phyloP scores from a whole-genome alignment of 2,797 vertebrate species.

The Anolis apletophallus region DNA sequence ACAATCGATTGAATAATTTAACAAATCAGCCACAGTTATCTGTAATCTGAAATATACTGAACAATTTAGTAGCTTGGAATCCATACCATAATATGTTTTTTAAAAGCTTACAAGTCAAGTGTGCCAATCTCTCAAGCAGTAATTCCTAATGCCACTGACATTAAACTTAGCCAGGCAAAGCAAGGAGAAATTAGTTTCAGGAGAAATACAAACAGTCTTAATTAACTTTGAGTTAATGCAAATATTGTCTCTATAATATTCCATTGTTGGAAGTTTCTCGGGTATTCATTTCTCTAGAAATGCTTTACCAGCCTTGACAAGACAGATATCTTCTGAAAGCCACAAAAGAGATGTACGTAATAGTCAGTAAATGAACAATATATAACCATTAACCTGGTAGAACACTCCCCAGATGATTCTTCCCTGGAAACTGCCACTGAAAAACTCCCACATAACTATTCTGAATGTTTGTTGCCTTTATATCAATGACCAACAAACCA shows the following conservation, averaged over 20 bases:
- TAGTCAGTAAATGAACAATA: not conserved
- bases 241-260: conserved; percentile 11
- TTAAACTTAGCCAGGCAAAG: not conserved
- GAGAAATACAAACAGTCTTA: conserved; percentile 9
- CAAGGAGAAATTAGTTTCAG: not conserved
- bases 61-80: not conserved
- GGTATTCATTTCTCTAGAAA: not conserved
- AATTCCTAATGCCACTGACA: not conserved
- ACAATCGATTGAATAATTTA: not conserved
- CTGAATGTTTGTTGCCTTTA: not conserved
- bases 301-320: not conserved
- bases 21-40: not conserved
- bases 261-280: not conserved
- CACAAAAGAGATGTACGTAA: not conserved
- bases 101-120: not conserved
- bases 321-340: not conserved
- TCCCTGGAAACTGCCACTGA: not conserved
- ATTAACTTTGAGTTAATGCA: conserved; percentile 20
- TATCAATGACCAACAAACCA: not conserved
- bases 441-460: not conserved
- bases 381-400: not conserved
- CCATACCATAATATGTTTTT: not conserved
- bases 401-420: not conserved
- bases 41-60: not conserved
- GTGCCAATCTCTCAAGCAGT: not conserved